phyloP scores from a whole-genome alignment of 2,888 invertebrate species.

The Erannis defoliaria region DNA sequence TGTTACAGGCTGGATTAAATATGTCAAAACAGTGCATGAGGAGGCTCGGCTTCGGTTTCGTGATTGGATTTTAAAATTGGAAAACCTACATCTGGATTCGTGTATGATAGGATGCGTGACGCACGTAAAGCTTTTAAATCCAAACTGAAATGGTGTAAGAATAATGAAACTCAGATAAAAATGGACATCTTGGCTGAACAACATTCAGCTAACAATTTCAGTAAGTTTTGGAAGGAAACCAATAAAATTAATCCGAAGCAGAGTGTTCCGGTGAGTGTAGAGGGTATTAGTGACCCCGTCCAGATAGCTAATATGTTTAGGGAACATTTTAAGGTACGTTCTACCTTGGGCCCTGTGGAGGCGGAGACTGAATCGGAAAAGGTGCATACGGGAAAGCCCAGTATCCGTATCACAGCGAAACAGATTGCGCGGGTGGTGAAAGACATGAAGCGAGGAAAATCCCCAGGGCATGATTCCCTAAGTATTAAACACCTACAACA shows the following conservation, averaged over 20 bases:
- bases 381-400: neutral
- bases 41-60: neutral
- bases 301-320: neutral
- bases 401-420: neutral
- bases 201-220: neutral
- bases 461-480: neutral
- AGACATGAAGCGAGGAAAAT: slow-evolving; percentile 2
- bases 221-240: too few species aligned
- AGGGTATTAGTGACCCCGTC: too few species aligned
- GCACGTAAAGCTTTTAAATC: neutral
- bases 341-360: neutral
- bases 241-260: neutral
- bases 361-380: neutral
- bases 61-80: neutral
- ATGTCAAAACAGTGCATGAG: neutral
- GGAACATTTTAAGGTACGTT: neutral
- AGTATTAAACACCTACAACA: neutral
- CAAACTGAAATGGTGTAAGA: neutral
- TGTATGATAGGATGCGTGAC: neutral
- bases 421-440: too few species aligned
- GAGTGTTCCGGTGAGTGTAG: neutral
- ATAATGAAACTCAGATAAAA: neutral
- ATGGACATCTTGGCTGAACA: neutral
- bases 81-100: neutral
- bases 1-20: neutral